phyloP scores from a whole-genome alignment of 2,797 vertebrate species.

The Capromys pilorides region DNA sequence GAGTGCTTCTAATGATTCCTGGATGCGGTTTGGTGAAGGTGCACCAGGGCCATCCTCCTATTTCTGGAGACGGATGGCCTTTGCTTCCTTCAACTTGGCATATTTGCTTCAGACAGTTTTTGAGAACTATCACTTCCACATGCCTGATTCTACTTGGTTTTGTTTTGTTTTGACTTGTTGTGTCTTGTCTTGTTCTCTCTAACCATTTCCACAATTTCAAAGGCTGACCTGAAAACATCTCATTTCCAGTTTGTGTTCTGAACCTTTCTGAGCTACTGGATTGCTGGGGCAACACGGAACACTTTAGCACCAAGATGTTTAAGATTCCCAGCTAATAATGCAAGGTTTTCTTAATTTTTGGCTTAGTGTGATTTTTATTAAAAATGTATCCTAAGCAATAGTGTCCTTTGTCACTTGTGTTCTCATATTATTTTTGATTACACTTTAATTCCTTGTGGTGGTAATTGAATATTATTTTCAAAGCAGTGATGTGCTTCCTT shows the following conservation, averaged over 20 bases:
- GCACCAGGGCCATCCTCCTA: slow-evolving; percentile 54
- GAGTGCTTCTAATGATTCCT: slow-evolving; percentile 72
- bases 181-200: slow-evolving; percentile 1
- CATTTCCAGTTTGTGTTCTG: slow-evolving; percentile 77
- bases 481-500: slow-evolving; percentile 89
- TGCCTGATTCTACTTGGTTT: slow-evolving; percentile 68
- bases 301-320: slow-evolving; percentile 80
- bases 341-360: slow-evolving; percentile 87
- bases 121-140: slow-evolving; percentile 69
- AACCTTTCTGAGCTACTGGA: slow-evolving; percentile 76
- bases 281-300: slow-evolving; percentile 62
- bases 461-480: slow-evolving; percentile 81
- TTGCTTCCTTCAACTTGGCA: slow-evolving; percentile 9
- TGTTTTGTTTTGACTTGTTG: background rate
- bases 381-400: slow-evolving; percentile 76
- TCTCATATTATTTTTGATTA: slow-evolving; percentile 73
- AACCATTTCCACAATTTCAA: slow-evolving; percentile 72
- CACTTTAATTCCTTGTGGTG: slow-evolving; percentile 81
- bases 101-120: slow-evolving; percentile 69
- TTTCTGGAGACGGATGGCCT: slow-evolving; percentile 54
- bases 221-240: slow-evolving; percentile 83
- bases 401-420: slow-evolving; percentile 79
- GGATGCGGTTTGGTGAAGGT: background rate
- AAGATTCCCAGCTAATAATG: slow-evolving; percentile 90
- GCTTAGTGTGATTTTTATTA: slow-evolving; percentile 81